Base-by-base conservation (phyloP, 2,113 vertebrate species). In the Heliornis fulica region DNA sequence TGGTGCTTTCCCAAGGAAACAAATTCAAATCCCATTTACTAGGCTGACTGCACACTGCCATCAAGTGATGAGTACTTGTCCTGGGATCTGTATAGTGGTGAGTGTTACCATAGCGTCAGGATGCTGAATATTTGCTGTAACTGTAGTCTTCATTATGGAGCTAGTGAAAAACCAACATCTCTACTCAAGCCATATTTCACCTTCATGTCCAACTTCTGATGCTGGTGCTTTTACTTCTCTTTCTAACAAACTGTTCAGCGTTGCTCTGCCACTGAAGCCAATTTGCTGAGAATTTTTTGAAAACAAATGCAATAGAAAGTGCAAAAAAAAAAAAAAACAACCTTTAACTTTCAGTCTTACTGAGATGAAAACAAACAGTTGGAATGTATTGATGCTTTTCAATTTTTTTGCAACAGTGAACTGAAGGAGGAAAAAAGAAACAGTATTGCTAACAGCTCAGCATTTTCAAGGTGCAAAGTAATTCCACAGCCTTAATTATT, bases 401-500 rank as follows among this genome's bases (percentile, higher is more conserved):
- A 93, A 81, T 93, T 81, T 93, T 81, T 89, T 94, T 91, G 87
- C 89, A 95, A 90, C 83, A 74, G 76, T 88, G 75, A 43, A 21
- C 36, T 3, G 83, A 90, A 95, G 86, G 80, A 91, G 88, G 70
- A 61, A 71, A 91, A 95, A 95, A 89, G 92, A 87, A 94, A 97
- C 84, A 97, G 93, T 97, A 96, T 96, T 97, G 89, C 93, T 93
- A 97, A 97, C 91, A 97, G 97, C 94, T 97, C 97, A 95, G 93
- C 96, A 91, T 97, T 98, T 98, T 97, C 97, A 97, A 98, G 98
- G 97, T 98, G 98, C 98, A 97, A 98, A 98, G 95, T 95, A 97
- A 97, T 97, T 98, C 97, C 96, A 98, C 97, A 98, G 98, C 98
- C 98, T 98, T 98, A 98, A 98, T 97, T 97, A 97, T 97, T 97